Conservation (phyloP, 2,113 vertebrate species). For the Tachysurus vachellii region DNA sequence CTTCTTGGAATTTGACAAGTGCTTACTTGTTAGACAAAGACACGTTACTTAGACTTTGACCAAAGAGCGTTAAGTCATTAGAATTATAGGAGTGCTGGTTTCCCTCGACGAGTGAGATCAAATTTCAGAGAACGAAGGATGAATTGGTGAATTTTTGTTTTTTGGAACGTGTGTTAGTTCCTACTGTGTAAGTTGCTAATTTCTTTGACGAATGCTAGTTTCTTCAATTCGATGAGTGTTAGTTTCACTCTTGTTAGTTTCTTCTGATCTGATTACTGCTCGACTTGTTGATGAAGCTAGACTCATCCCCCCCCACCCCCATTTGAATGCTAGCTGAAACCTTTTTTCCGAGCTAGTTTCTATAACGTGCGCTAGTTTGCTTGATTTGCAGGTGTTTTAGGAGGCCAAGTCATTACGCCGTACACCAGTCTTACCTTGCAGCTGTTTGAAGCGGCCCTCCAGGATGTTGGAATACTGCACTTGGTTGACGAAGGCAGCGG, state of each 20-base stretch:
- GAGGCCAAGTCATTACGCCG: not conserved
- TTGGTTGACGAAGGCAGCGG: slow-evolving; percentile 87
- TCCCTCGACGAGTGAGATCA: not conserved
- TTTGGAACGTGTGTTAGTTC: too few species aligned
- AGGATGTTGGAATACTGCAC: slow-evolving; percentile 86
- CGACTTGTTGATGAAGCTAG: not conserved
- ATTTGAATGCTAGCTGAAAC: too few species aligned
- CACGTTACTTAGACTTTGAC: not conserved
- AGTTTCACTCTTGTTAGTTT: not conserved
- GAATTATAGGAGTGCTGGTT: not conserved
- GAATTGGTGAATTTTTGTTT: too few species aligned
- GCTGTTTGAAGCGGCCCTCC: slow-evolving; percentile 91
- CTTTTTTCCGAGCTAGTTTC: not conserved
- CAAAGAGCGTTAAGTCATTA: not conserved
- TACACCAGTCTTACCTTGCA: slow-evolving; percentile 84
- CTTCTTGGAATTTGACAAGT: not conserved
- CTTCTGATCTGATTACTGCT: too few species aligned
- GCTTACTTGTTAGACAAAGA: not conserved
- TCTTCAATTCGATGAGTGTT: not conserved
- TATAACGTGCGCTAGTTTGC: not conserved
- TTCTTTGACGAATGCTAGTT: not conserved
- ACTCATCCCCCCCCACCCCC: too few species aligned
- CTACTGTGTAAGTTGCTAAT: not conserved
- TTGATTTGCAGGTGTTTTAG: not conserved
- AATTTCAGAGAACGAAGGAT: too few species aligned